Base-by-base conservation (phyloP, 2,113 vertebrate species). In the Cephalophus harveyi region DNA sequence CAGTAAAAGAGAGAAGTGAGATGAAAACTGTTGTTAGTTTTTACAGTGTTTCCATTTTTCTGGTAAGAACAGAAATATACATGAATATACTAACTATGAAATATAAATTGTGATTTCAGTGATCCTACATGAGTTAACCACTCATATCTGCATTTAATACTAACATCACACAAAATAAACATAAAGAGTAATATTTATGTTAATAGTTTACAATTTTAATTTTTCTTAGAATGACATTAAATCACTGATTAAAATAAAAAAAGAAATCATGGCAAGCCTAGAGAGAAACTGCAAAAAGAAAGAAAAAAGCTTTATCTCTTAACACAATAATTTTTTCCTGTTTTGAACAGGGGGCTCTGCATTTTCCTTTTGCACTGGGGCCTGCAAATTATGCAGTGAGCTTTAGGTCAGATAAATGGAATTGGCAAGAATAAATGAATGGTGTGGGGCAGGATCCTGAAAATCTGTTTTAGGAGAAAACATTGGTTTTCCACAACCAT, bases 51-150 rank as follows among this genome's bases (percentile, higher is more conserved):
- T 81, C 1, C n/a, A 78, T 50, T 89, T 6, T 83, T 94, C 43
- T 92, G 30, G n/a, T 86, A 93, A 96, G 15, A 87, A 76, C 48
- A 59, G 55, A 67, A 91, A 92, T 60, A 84, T 12, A 71, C 46
- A 36, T 52, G 7, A 21, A 59, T 82, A 15, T 67, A 60, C 76
- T 21, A 91, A 27, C 46, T 91, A 62, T 71, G 48, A 96, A 93
- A 89, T n/a, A 86, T 2, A 91, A 97, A 97, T 78, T 93, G 12
- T 67, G 8, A 81, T 93, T 93, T 91, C 14, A 81, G 23, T 85
- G 30, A 91, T 64, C 94, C 59, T 46, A n/a, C 11, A 33, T 79
- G n/a, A 96, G 30, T 79, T 71, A 71, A 83, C 76, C 84, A 46
- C 2, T 87, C 23, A 87, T 85, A 60, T 81, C 89, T 86, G 6